These are phyloP conservation scores for Onychomys leucogaster DNA, from an alignment of 2,797 vertebrate species.

Conservation along the genomic window DNA sequence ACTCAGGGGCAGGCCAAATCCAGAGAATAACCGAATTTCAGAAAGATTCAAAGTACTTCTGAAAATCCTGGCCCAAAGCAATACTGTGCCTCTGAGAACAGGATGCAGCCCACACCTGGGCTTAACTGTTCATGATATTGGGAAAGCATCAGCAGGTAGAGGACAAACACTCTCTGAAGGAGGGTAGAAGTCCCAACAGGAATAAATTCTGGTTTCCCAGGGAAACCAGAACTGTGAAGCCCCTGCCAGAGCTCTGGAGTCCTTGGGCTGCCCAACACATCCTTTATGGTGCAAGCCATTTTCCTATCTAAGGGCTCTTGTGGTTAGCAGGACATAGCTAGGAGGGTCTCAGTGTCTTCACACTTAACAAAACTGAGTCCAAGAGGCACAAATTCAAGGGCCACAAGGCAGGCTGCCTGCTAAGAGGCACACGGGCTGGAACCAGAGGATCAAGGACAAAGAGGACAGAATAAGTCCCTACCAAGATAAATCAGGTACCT, in stretches of 20 bases:
- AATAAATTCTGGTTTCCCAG: neutral
- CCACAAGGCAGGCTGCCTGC: neutral
- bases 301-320: neutral
- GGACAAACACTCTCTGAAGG: neutral
- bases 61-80: neutral
- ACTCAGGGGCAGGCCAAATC: neutral
- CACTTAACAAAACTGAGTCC: constrained; percentile 1
- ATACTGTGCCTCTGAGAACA: too few species aligned
- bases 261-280: neutral
- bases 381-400: neutral
- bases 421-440: neutral
- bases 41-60: neutral
- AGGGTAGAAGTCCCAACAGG: neutral
- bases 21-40: neutral
- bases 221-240: neutral
- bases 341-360: too few species aligned
- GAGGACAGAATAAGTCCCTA: neutral
- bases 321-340: neutral
- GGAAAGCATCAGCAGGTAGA: too few species aligned
- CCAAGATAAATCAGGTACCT: constrained; percentile 85
- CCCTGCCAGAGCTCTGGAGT: neutral
- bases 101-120: too few species aligned
- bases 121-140: too few species aligned
- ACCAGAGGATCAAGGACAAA: neutral
- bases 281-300: too few species aligned